These are phyloP conservation scores for Spatulosminthurus flaviceps DNA, from an alignment of 2,888 invertebrate genomes.

Conservation along the genomic window DNA sequence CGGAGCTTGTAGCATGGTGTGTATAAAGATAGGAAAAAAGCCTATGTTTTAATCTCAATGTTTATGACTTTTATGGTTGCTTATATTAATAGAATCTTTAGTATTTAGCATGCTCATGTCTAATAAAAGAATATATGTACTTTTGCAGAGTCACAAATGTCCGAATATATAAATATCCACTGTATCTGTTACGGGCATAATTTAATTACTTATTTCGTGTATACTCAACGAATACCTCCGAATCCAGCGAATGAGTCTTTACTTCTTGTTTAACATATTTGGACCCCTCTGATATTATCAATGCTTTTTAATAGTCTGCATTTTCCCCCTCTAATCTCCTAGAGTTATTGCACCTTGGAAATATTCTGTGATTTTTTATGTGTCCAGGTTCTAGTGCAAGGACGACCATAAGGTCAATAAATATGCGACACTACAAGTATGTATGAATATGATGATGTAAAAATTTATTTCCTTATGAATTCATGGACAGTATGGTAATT, in stretches of 20 bases:
- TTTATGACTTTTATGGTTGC: not conserved
- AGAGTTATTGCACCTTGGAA: not conserved
- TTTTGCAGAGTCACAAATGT: not conserved
- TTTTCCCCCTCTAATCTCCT: not conserved
- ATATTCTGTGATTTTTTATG: not conserved
- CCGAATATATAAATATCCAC: not conserved
- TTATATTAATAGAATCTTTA: not conserved
- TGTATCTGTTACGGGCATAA: too few relatives aligned
- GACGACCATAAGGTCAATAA: not conserved
- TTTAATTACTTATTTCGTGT: too few relatives aligned
- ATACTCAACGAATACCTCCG: too few relatives aligned
- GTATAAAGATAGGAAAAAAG: too few relatives aligned
- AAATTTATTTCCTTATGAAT: not conserved
- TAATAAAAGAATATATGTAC: not conserved
- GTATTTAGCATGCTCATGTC: not conserved
- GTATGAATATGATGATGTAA: not conserved
- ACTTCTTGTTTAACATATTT: too few relatives aligned
- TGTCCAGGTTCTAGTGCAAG: slow-evolving; percentile 1
- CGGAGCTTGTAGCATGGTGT: too few relatives aligned
- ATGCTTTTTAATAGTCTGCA: not conserved
- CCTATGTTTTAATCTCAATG: not conserved
- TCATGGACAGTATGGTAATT: not conserved
- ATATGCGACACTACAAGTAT: not conserved
- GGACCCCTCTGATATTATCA: too few relatives aligned
- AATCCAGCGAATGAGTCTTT: too few relatives aligned